Percentiles rank a stretch among this genome's conserved stretches.
Evolutionary conservation across 2,113 vertebrate species (phyloP).

Genomic region (Rhegmatorhina hoffmannsi): DNA sequence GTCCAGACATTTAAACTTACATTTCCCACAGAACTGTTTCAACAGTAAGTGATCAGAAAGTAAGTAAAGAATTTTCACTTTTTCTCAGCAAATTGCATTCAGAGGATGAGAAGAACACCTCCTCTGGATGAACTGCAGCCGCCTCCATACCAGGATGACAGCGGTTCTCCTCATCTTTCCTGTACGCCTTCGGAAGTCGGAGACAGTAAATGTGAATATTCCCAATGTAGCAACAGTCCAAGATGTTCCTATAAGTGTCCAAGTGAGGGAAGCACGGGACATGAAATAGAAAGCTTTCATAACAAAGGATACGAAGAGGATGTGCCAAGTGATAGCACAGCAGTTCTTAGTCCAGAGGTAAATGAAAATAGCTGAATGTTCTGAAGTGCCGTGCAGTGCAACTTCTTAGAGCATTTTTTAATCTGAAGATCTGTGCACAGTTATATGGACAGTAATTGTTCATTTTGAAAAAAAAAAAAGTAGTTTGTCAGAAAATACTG

Average conservation of each 20-base stretch:
- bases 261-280: slow-evolving; percentile 88
- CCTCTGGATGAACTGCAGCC: slow-evolving; percentile 95
- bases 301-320: slow-evolving; percentile 97
- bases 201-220: slow-evolving; percentile 91
- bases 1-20: background rate
- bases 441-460: background rate
- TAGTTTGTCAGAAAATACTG: background rate
- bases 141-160: slow-evolving; percentile 94
- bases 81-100: slow-evolving; percentile 90
- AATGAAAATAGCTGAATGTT: background rate
- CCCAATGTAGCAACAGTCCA: slow-evolving; percentile 91
- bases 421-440: background rate
- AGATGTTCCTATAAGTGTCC: slow-evolving; percentile 90
- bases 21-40: background rate
- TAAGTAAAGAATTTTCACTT: slow-evolving; percentile 65
- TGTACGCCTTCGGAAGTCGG: slow-evolving; percentile 91
- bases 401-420: background rate
- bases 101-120: slow-evolving; percentile 95
- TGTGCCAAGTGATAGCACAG: slow-evolving; percentile 94
- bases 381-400: background rate
- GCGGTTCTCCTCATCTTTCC: slow-evolving; percentile 94
- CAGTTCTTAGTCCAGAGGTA: slow-evolving; percentile 95
- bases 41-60: background rate
- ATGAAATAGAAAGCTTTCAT: slow-evolving; percentile 88
- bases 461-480: background rate